Base-by-base conservation (phyloP, 2,888 invertebrate species). In the Amphipoea lucens region DNA sequence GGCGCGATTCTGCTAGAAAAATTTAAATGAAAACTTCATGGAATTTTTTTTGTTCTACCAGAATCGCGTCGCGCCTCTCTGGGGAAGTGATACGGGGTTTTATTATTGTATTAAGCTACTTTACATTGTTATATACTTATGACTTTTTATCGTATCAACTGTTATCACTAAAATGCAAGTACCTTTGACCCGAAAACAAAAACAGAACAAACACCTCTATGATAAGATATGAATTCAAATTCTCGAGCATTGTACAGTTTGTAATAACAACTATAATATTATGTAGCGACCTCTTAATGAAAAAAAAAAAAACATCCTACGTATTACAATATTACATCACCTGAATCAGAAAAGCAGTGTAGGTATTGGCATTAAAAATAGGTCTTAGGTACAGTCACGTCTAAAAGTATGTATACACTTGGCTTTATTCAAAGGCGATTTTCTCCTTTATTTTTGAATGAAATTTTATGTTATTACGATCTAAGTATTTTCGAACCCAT, bases 91-190 rank as follows among this genome's bases (percentile, higher is more conserved):
- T 9, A 9, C 23, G 9, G 3, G 23, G 9, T 57, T 23, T 57
- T 9, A 57, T 48, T 40, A 51, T 29, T 36, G 0, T 68, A 78
- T 36, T 57, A 6, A 54, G 20, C 20, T 20, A 54, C 20, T 20
- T 54, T 54, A 54, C 20, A 54, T 54, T 54, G 51, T 54, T 6
- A 54, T 17, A 6, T 54, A 5, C 6, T 20, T 54, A 6, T 54
- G 51, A 17, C 6, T 17, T 54, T 17, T 54, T 54, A 54, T 54
- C 51, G 51, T 54, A 54, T 11, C 78, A 54, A 17, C 42, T 69
- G 12, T 23, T 82, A 73, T 82, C 76, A 69, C 12, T 29, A 60
- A 36, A 72, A 73, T 69, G 72, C 81, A 74, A 54, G 12, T 20
- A 76, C 63, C 57, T 73, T 65, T 65, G 77, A 73, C 42, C 77